phyloP scores from a whole-genome alignment of 2,888 invertebrate genomes.

The Malthinus flaveolus region DNA sequence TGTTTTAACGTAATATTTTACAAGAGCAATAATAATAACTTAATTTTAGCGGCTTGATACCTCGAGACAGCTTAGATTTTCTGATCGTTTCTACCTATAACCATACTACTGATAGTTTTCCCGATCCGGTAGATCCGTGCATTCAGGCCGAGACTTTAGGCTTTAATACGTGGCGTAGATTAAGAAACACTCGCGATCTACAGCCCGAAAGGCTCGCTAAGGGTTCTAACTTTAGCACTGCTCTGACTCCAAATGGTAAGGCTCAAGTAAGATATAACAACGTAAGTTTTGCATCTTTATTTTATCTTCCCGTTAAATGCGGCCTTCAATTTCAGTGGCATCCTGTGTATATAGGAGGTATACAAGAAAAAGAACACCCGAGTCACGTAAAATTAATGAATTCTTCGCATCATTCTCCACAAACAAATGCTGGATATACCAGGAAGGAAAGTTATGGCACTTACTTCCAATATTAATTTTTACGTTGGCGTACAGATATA shows the following conservation, averaged over 20 bases:
- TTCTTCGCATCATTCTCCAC: constrained; percentile 78
- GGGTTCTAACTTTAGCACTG: constrained; percentile 7
- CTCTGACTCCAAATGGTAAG: background rate
- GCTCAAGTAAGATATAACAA: constrained; percentile 41
- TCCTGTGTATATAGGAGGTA: constrained; percentile 65
- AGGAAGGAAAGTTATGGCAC: constrained; percentile 76
- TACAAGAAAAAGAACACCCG: constrained; percentile 66
- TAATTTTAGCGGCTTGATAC: constrained; percentile 52
- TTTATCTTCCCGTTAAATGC: too few relatives aligned
- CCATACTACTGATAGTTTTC: constrained; percentile 66
- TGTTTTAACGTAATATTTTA: background rate
- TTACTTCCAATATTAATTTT: constrained; percentile 65
- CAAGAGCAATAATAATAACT: background rate
- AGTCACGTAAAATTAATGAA: constrained; percentile 78
- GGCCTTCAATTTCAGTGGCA: constrained; percentile 53
- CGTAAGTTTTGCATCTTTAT: constrained; percentile 30
- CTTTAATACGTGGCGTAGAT: constrained; percentile 66
- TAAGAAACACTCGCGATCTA: constrained; percentile 64
- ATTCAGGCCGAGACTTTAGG: constrained; percentile 72
- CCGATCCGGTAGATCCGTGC: constrained; percentile 64
- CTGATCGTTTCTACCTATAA: constrained; percentile 68
- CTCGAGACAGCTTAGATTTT: constrained; percentile 71
- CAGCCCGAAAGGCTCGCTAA: constrained; percentile 50
- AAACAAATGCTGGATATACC: constrained; percentile 81
- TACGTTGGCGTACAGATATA: too few relatives aligned